These are phyloP conservation scores for Euleptes europaea DNA, from an alignment of 2,113 vertebrate genomes.

Conservation along the genomic window DNA sequence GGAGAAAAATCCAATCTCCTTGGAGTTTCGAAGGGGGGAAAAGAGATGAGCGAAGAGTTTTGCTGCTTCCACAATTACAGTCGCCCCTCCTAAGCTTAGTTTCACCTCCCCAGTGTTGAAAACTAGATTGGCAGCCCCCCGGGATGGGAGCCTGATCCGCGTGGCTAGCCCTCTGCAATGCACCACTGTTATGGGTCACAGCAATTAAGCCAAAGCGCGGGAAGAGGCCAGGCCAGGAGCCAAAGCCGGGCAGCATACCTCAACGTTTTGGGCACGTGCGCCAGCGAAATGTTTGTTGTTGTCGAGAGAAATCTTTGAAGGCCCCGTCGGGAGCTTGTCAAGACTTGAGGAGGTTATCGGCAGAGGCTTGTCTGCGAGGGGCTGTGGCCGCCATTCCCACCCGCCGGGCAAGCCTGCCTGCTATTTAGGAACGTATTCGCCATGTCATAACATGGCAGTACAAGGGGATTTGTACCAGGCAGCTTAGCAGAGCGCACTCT, in stretches of 20 bases:
- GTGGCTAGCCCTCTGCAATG: too few relatives aligned
- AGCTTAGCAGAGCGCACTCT: slow-evolving; percentile 63
- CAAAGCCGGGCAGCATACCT: not conserved
- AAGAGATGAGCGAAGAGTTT: too few relatives aligned
- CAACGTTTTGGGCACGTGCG: slow-evolving; percentile 3
- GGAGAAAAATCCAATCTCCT: too few relatives aligned
- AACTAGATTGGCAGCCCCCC: too few relatives aligned
- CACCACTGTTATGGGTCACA: too few relatives aligned
- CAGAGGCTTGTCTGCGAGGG: slow-evolving; percentile 55
- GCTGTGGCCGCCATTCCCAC: slow-evolving; percentile 40
- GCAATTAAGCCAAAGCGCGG: not conserved
- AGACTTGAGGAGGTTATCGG: slow-evolving; percentile 67
- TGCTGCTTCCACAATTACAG: too few relatives aligned
- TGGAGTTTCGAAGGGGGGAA: too few relatives aligned
- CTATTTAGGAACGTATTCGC: slow-evolving; percentile 70
- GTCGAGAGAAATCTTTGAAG: slow-evolving; percentile 60
- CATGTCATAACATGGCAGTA: slow-evolving; percentile 78
- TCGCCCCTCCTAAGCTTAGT: too few relatives aligned
- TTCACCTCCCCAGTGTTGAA: too few relatives aligned
- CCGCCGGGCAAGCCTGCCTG: slow-evolving; percentile 58
- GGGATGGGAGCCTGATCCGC: too few relatives aligned
- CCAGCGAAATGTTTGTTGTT: slow-evolving; percentile 52
- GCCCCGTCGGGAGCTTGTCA: slow-evolving; percentile 58
- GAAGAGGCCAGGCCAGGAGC: not conserved
- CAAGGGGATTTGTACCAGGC: slow-evolving; percentile 66